Evolutionary conservation across 2,888 invertebrate species (phyloP), one percentile per base, ranked within the genome.

Genomic region (Parascotia fuliginaria): DNA sequence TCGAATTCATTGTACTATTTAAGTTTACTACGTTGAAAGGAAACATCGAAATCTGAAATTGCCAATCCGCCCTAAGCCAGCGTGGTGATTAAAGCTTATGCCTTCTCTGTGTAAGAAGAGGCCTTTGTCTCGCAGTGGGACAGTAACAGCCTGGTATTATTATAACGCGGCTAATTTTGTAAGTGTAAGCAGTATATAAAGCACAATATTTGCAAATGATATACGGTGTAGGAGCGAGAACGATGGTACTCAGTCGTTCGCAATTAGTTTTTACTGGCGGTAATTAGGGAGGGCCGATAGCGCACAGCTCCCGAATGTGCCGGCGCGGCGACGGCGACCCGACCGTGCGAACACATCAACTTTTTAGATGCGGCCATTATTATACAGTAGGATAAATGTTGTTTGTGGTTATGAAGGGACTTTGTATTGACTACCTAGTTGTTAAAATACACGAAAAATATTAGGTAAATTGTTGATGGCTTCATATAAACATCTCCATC

Each of bases 191-290:
- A 64, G 68, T 66, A 54, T 57, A 72, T 75, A 65, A 67, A 66
- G 71, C 60, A 64, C 59, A 63, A 70, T 68, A 77, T 77, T 71
- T 59, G 67, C 61, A 62, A 68, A 61, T 65, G 62, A 29, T 42
- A 39, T 14, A 34, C 22, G 19, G 19, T 29, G 46, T 34, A 29
- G 40, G 33, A 40, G 34, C 24, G 24, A 50, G 51, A 56, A 41
- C 16, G 52, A 43, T 36, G 60, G 68, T 58, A 68, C 66, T 69
- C 74, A 65, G 74, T 78, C 79, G 81, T 72, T 81, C 71, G 82
- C 85, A 87, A 87, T 87, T 87, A 86, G 84, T 89, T 88, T 87
- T 89, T 87, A 86, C 86, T 84, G 81, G 76, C 75, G 75, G 84
- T 87, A 87, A 87, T 88, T 86, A 86, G 84, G 82, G 81, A 75